Conservation (phyloP, 2,113 vertebrate genomes). For the human (Homo sapiens) region DNA sequence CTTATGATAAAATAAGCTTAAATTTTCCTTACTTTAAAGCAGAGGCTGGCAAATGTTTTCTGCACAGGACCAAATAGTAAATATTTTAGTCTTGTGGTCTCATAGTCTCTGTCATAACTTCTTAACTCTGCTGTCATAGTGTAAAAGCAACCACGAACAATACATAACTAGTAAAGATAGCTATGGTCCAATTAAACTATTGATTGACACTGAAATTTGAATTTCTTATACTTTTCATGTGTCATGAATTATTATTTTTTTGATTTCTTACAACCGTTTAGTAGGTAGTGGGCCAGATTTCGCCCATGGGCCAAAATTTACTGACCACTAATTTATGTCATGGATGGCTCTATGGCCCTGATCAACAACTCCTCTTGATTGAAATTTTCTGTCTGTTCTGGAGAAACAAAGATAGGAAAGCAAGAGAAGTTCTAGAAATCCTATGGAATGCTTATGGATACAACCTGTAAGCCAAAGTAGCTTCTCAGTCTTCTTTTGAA, state of each 20-base stretch:
- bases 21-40: not conserved
- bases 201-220: not conserved
- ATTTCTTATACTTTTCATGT: not conserved
- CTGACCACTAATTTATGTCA: not conserved
- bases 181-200: not conserved
- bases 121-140: not conserved
- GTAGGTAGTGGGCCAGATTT: not conserved
- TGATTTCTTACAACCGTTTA: not conserved
- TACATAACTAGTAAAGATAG: not conserved
- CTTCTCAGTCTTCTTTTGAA: not conserved
- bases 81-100: not conserved
- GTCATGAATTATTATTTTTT: not conserved
- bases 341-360: not conserved
- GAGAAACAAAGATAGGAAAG: not conserved
- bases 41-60: not conserved
- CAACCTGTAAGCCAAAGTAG: not conserved
- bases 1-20: not conserved
- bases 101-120: not conserved
- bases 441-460: not conserved
- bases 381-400: not conserved
- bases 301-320: not conserved
- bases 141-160: not conserved
- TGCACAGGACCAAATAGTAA: not conserved
- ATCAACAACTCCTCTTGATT: not conserved
- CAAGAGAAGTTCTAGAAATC: not conserved